Evolutionary conservation across 2,797 vertebrate species (phyloP), one percentile per base, ranked within the genome.

Genomic region (Hypotaenidia philippensis): DNA sequence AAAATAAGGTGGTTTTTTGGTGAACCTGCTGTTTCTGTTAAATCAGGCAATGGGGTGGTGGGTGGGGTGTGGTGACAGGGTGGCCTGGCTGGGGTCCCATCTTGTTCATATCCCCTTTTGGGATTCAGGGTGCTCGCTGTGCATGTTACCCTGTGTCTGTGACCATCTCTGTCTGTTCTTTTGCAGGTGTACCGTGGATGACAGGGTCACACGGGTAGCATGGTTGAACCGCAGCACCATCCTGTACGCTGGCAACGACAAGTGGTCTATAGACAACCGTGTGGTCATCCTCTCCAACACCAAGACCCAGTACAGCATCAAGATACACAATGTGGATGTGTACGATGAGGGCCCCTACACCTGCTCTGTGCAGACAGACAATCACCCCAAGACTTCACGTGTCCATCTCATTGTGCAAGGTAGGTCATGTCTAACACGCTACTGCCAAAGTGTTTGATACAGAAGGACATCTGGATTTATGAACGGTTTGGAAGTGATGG

Each of bases 141-240:
- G 2, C 0, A 2, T 5, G 10, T 12, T n/a, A 5, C 21, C 18
- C 8, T 9, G 0, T 21, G 1, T 16, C 12, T 59, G 13, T 95
- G 71, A 93, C 64, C 49, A 13, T 49, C 25, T 53, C 25, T 13
- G 3, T 45, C 38, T 83, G 38, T 72, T 31, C 82, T 34, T 64
- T 57, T 63, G 15, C 97, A 99, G 99, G 98, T 99, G 99, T 98
- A 99, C 98, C 32, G 98, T 99, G 97, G 99, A 99, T 92, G 99
- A 98, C 95, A 98, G 99, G 96, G 99, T 99, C 23, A 99, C 99
- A 0, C 98, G 99, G 57, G 99, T 99, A 74, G 99, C 99, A 3
- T 99, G 99, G 99, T 98, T 99, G 87, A 99, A 99, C 96, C 99
- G 99, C 87, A 99, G 99, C 96, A 99, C 99, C 90, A 99, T 99